phyloP scores from a whole-genome alignment of 2,797 vertebrate genomes.

The Agapornis canus region DNA sequence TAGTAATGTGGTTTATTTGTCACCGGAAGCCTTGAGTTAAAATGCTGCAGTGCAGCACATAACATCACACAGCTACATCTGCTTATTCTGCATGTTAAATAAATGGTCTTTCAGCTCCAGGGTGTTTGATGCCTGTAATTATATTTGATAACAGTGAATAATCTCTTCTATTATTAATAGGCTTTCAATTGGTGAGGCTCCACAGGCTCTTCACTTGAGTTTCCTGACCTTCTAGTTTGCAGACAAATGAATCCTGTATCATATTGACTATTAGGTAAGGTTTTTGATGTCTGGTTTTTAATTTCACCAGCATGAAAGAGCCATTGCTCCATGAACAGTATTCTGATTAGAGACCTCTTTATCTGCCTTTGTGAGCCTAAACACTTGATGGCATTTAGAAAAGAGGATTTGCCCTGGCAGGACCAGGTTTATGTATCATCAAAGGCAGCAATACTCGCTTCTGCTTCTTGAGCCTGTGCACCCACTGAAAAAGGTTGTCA shows the following conservation, averaged over 20 bases:
- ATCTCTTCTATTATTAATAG: constrained; percentile 66
- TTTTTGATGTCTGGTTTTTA: not conserved
- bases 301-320: not conserved
- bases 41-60: not conserved
- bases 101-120: constrained; percentile 47
- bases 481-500: not conserved
- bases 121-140: constrained; percentile 63
- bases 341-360: not conserved
- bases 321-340: not conserved
- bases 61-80: not conserved
- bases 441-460: not conserved
- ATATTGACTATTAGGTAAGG: not conserved
- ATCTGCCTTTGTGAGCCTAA: not conserved
- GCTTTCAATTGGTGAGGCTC: constrained; percentile 11
- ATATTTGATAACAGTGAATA: constrained; percentile 69
- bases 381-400: not conserved
- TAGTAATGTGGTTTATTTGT: not conserved
- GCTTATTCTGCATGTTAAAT: constrained; percentile 48
- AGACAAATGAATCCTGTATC: not conserved
- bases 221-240: constrained; percentile 27
- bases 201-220: not conserved
- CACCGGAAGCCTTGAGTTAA: not conserved
- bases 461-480: not conserved
- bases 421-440: not conserved
- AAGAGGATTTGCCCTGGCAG: not conserved